Base-by-base conservation (phyloP, 2,888 invertebrate genomes). In the Hyppa rectilinea region DNA sequence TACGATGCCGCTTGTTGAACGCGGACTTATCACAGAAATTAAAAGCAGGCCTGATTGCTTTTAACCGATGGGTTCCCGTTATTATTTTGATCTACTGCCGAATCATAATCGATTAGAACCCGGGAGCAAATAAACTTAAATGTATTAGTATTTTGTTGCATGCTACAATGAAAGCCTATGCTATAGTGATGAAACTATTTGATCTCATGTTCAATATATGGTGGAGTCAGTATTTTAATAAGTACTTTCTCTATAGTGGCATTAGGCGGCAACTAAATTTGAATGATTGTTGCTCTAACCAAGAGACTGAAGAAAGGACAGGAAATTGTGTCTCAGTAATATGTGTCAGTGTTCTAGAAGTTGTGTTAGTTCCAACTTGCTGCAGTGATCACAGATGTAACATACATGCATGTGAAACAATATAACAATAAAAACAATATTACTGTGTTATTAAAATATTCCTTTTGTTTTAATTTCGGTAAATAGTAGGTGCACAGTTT, bases 21-120 rank as follows among this genome's bases (percentile, higher is more conserved):
- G 78, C 2, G 85, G 83, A 38, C 81, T 85, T 9, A 80, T 90
- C 38, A 75, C 88, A 4, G 92, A 92, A 84, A 90, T 93, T 17
- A 90, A 90, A 61, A 88, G 86, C 36, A 85, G 88, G 52, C 90
- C 92, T 2, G 87, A 91, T 17, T 88, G 80, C 80, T 92, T 88
- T 64, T 87, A 74, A 75, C 43, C 1, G 26, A 53, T 53, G 1
- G 14, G 17, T 29, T 47, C n/a, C 4, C 47, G 23, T 20, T 6
- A 67, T 40, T 26, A 17, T 1, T n/a, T 40, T 68, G 26, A 38
- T 40, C 12, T 20, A 34, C 47, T 43, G 40, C 14, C 12, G 43
- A 49, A 71, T 36, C 3, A 29, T 59, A 20, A 12, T 2, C 0
- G 1, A 23, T 36, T 56, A 31, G 38, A 36, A 14, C 4, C 31